phyloP scores from a whole-genome alignment of 2,888 invertebrate species.

The Andrena fulva region DNA sequence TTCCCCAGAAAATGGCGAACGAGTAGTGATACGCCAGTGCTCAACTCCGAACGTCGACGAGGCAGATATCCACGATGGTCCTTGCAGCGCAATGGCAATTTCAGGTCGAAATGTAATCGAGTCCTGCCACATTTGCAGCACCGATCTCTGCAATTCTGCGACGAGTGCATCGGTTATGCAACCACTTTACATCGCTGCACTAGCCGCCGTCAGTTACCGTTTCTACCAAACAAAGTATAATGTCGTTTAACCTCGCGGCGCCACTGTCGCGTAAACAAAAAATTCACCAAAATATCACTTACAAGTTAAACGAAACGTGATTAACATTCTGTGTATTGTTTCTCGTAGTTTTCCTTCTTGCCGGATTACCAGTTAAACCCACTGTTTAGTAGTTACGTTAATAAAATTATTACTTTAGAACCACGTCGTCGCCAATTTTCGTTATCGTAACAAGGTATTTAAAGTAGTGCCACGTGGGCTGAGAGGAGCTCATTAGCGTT shows the following conservation, averaged over 20 bases:
- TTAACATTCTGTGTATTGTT: background rate
- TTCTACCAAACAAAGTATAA: conserved; percentile 60
- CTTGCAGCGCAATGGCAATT: conserved; percentile 71
- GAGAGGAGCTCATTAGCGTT: conserved; percentile 44
- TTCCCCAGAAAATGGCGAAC: conserved; percentile 75
- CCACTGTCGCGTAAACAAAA: background rate
- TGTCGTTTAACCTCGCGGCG: conserved; percentile 31
- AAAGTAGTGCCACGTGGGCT: background rate
- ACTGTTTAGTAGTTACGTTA: background rate
- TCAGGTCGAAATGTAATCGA: conserved; percentile 69
- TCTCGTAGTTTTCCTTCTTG: background rate
- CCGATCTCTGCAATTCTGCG: conserved; percentile 81
- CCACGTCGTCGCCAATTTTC: background rate
- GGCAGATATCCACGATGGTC: conserved; percentile 76
- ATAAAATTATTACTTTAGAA: background rate
- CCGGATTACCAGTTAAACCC: background rate
- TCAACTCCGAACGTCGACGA: conserved; percentile 78
- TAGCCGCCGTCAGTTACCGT: conserved; percentile 66
- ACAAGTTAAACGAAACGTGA: conserved; percentile 4
- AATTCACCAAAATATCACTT: background rate
- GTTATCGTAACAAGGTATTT: conserved; percentile 10
- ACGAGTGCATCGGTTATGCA: conserved; percentile 70
- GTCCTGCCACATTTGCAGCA: conserved; percentile 81
- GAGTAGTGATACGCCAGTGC: conserved; percentile 76
- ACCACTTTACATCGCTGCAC: conserved; percentile 65